Evolutionary conservation across 2,797 vertebrate species (phyloP).

Genomic region (Malurus splendens): DNA sequence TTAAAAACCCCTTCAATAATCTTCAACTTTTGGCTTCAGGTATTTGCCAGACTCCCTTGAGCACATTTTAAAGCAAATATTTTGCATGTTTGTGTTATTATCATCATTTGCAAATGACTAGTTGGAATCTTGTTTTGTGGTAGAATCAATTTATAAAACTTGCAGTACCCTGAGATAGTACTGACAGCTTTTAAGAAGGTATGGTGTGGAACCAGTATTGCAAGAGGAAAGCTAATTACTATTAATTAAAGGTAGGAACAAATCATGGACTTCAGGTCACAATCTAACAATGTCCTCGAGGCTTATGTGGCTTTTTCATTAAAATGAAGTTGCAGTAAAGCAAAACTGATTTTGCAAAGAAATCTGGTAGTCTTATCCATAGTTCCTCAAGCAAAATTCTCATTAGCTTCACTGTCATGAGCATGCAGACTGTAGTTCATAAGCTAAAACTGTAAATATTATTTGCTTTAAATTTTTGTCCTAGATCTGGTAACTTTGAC

Average conservation of each 20-base stretch:
- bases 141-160: not conserved
- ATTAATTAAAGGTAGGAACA: conserved; percentile 5
- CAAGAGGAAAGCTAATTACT: not conserved
- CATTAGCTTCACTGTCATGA: conserved; percentile 12
- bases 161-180: not conserved
- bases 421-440: not conserved
- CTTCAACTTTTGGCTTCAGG: not conserved
- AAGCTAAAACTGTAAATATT: not conserved
- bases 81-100: not conserved
- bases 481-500: not conserved
- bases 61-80: not conserved
- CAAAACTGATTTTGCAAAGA: conserved; percentile 21
- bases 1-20: not conserved
- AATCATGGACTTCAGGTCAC: not conserved
- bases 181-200: not conserved
- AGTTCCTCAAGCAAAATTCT: conserved; percentile 15
- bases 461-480: not conserved
- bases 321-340: not conserved
- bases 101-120: not conserved
- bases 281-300: not conserved
- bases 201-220: not conserved
- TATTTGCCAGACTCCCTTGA: not conserved
- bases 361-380: not conserved
- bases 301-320: not conserved
- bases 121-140: not conserved